phyloP scores from a whole-genome alignment of 2,797 vertebrate species.

The Oophaga sylvatica region DNA sequence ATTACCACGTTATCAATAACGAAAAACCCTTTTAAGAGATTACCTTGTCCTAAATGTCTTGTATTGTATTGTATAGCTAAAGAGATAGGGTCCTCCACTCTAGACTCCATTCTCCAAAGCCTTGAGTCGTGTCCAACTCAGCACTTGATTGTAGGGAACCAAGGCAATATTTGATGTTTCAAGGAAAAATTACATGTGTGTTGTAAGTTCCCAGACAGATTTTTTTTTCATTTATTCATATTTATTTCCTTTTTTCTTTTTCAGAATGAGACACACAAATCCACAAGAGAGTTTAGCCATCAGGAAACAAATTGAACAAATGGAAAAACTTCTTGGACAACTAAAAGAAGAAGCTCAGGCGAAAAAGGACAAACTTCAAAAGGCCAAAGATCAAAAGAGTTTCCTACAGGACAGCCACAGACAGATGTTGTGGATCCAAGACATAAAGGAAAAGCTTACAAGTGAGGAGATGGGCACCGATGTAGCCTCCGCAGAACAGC shows the following conservation, averaged over 20 bases:
- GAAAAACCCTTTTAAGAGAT: not conserved
- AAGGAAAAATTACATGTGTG: not conserved
- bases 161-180: not conserved
- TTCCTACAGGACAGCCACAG: constrained; percentile 79
- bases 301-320: constrained; percentile 76
- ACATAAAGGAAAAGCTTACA: constrained; percentile 73
- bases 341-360: constrained; percentile 71
- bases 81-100: not conserved
- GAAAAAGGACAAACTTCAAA: constrained; percentile 68
- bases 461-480: constrained; percentile 76
- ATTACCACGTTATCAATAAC: not conserved
- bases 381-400: constrained; percentile 69
- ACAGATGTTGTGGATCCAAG: constrained; percentile 75
- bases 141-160: not conserved
- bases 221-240: not conserved
- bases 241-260: not conserved
- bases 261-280: constrained; percentile 82
- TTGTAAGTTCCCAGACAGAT: not conserved
- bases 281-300: constrained; percentile 80
- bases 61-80: not conserved
- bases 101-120: not conserved
- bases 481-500: constrained; percentile 74
- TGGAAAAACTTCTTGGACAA: constrained; percentile 78
- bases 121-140: not conserved
- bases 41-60: not conserved